Base-by-base conservation (phyloP, 2,888 invertebrate species). In the Petrolisthes cinctipes region DNA sequence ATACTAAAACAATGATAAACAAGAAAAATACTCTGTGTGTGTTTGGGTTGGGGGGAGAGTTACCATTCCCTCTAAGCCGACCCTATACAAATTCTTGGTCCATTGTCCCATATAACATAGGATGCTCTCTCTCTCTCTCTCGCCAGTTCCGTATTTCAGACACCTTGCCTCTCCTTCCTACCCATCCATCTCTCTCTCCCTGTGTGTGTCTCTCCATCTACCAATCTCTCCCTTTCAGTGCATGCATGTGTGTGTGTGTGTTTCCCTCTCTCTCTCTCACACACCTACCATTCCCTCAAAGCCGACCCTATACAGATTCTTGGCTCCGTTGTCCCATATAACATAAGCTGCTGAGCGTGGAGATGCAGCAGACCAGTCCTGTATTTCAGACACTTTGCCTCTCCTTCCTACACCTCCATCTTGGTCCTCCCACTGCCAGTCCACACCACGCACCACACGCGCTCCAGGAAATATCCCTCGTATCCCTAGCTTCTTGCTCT, bases 381-480 rank as follows among this genome's bases (percentile, higher is more conserved):
- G 98, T 82, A 98, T 95, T 93, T 99, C 99, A 92, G 98, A 98
- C 0, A 99, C 97, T 94, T 99, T 99, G 1, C 99, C 99, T 85
- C 98, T 94, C 37, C 98, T 94, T 0, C 97, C 97, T 92, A 98
- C 98, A 0, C 98, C 98, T 66, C 98, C 98, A 93, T 97, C 97
- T 84, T 99, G 99, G 93, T 99, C 98, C 93, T 98, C 98, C 99
- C 99, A 99, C 93, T 99, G 98, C 99, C 99, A 99, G 92, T 99
- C 99, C 23, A 97, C 97, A 90, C 99, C 99, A 92, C 99, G 95
- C 0, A 98, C 97, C 83, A 99, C 99, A 91, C 99, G 94, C 6
- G 99, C 98, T 57, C 97, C 97, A 81, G 98, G 97, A 93, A 97
- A 99, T 91, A 99, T 97, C 3, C 99, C 99, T 90, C 98, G 95